Conservation (phyloP, 2,888 invertebrate genomes). For the Steinernema scapterisci region DNA sequence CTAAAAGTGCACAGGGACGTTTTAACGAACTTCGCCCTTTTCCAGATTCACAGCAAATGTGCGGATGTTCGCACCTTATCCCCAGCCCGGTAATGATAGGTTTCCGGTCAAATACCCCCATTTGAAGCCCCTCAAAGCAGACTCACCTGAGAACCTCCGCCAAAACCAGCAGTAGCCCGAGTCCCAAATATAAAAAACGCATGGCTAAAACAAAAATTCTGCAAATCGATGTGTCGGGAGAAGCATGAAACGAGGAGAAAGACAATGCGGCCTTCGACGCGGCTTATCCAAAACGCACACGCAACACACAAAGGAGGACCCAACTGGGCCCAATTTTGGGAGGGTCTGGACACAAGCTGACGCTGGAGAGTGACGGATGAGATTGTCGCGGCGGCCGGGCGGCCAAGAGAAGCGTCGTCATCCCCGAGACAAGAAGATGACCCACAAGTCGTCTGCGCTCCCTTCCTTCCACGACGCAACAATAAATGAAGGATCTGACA, state of each 20-base stretch:
- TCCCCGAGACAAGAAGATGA: conserved; percentile 21
- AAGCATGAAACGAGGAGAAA: no score
- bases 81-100: no score
- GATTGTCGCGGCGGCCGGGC: conserved; percentile 2
- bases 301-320: not conserved
- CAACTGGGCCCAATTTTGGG: not conserved
- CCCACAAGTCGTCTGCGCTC: conserved; percentile 7
- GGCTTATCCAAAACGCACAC: not conserved
- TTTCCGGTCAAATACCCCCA: no score
- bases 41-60: no score
- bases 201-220: not conserved
- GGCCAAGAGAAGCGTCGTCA: not conserved
- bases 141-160: not conserved
- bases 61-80: no score
- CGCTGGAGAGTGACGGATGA: not conserved
- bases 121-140: not conserved
- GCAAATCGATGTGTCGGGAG: not conserved
- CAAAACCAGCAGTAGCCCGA: not conserved
- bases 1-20: no score
- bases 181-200: not conserved
- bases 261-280: no score
- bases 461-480: conserved; percentile 22
- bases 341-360: not conserved
- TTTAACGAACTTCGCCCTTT: no score
- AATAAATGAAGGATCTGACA: conserved; percentile 31